Base-by-base conservation (phyloP, 2,888 invertebrate species). In the Chrysotoxum bicinctum region DNA sequence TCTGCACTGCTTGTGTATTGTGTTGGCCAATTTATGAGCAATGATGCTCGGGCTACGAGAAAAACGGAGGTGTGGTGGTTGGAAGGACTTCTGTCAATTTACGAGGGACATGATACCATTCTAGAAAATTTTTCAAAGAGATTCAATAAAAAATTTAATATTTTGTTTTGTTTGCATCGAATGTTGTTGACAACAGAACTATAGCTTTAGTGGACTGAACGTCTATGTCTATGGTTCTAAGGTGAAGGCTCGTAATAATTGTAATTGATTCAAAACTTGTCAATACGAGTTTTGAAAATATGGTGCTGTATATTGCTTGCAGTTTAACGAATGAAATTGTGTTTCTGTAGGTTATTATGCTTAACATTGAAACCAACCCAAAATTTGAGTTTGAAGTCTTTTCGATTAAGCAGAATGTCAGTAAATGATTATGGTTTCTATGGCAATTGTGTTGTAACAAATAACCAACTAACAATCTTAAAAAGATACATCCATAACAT, bases 21-120 rank as follows among this genome's bases (percentile, higher is more conserved):
- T 70, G 56, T 45, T 50, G 85, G 69, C 37, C 76, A 85, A 81
- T 85, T 85, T 85, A 85, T 81, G 85, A 73, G 54, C 80, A 73
- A 85, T 77, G 76, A 50, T 62, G 62, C 8, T 50, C 21, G 30
- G 56, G 12, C 35, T 43, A 43, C 7, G 32, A 52, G 21, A 40
- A 16, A 35, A 30, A 50, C 16, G 43, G 70, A 12, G 43, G 26
- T 26, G 16, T 50, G 10, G 26, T 16, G n/a, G 48, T 7, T 45
- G 16, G 40, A 16, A 19, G 64, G 64, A 19, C 30, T 66, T 60
- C 48, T 43, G 68, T 62, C 60, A 60, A 62, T 80, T 74, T 74
- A 80, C 35, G 60, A 32, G 43, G 19, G 30, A 69, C 40, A 66
- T 40, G 48, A n/a, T 50, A 26, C 26, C 35, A 50, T 66, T 45